Evolutionary conservation across 2,888 invertebrate genomes (phyloP).

Genomic region (Cinara cedri): DNA sequence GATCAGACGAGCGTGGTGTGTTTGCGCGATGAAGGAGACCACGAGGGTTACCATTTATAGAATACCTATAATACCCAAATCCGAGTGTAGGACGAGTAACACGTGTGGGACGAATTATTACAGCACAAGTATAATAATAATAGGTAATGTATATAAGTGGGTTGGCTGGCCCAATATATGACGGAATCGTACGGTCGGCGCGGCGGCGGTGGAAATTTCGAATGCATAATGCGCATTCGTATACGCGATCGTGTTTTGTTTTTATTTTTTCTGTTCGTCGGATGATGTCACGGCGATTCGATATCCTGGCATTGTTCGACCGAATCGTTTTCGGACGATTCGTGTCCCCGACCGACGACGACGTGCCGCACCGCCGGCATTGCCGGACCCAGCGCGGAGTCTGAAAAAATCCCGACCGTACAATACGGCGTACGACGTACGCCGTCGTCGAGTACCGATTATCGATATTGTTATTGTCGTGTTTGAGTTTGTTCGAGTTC

Average conservation of each 20-base stretch:
- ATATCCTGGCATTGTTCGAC: conserved; percentile 48
- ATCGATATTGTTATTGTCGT: too few species aligned
- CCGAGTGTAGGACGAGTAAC: conserved; percentile 39
- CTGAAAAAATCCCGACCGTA: too few species aligned
- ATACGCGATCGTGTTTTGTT: not conserved
- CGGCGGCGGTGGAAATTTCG: conserved; percentile 9
- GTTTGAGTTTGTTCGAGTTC: too few species aligned
- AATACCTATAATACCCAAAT: not conserved
- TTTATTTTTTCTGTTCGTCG: not conserved
- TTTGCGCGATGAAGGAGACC: not conserved
- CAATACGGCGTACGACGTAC: too few species aligned
- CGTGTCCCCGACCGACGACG: not conserved
- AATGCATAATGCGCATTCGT: conserved; percentile 36
- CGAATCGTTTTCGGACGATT: conserved; percentile 22
- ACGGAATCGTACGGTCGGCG: conserved; percentile 3
- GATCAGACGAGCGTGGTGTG: too few species aligned
- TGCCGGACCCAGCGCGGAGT: too few species aligned
- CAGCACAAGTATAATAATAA: conserved; percentile 18
- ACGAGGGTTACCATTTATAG: conserved; percentile 54
- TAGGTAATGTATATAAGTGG: conserved; percentile 7
- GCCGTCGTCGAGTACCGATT: too few species aligned
- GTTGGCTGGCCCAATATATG: conserved; percentile 6
- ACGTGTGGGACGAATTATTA: conserved; percentile 39
- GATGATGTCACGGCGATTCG: not conserved
- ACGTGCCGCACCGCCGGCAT: too few species aligned